Base-by-base conservation (phyloP, 1,140 invertebrate species). In the Drosophila kikkawai region DNA sequence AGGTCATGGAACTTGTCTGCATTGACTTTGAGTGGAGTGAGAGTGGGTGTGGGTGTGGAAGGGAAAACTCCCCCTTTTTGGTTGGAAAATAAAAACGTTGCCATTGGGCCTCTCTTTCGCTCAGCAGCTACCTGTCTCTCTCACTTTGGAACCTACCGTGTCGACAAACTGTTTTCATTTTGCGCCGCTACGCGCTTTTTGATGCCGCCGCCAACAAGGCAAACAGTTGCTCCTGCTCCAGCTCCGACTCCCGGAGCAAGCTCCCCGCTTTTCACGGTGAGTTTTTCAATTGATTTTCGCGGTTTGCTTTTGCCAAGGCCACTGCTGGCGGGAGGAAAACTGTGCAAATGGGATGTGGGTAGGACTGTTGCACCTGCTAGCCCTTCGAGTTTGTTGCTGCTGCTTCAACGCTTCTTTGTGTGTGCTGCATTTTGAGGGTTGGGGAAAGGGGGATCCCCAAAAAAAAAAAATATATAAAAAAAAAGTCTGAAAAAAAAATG, bases 1-100 rank as follows among this genome's bases (percentile, higher is more conserved):
- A 91, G 88, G 88, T 91, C 88, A 91, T 91, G 82, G 88, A 91
- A 91, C 88, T 91, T 91, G 88, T 91, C 90, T 91, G 90, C 88
- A 76, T 85, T 90, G 81, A 84, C 81, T 82, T 76, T 85, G 75
- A 51, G 60, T 26, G 48, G 56, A 17, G 55, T 13, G 50, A 19
- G 34, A 15, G 51, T 55, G 51, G 51, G 41, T 17, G 41, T n/a
- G 42, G 45, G 32, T 6, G n/a, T 8, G 53, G 11, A 12, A 4
- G n/a, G 12, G 32, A 9, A 7, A 26, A 13, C 13, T n/a, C 8
- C 57, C 55, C 65, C 26, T 29, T 47, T 47, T 22, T 44, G 57
- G 66, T 59, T 68, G 53, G 44, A 19, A 73, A 73, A 71, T 75
- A 58, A 76, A 88, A 87, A 88, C 71, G 81, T 86, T 85, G 82